Evolutionary conservation across 2,888 invertebrate species (phyloP).

Genomic region (Gibbula magus): DNA sequence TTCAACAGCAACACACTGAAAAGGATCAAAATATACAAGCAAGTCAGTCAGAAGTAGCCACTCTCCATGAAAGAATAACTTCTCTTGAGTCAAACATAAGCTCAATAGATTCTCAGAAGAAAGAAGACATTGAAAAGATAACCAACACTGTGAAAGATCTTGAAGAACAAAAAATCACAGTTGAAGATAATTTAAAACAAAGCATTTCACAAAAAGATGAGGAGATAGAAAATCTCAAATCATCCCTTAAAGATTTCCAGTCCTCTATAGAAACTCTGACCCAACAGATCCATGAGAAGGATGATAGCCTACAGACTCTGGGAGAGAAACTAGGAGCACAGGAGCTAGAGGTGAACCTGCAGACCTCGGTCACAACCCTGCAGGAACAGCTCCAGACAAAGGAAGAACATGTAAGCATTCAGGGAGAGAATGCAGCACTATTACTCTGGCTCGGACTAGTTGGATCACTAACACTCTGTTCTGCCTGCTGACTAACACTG

Average conservation of each 20-base stretch:
- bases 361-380: neutral
- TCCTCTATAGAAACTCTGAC: no score
- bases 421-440: neutral
- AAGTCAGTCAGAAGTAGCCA: neutral
- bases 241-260: no score
- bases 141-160: no score
- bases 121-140: no score
- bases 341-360: neutral
- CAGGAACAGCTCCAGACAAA: neutral
- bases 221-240: neutral
- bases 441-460: neutral
- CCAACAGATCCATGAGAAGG: neutral
- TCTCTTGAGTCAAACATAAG: neutral
- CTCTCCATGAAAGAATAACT: neutral
- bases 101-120: no score
- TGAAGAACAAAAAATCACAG: neutral
- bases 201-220: neutral
- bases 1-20: neutral
- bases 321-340: neutral
- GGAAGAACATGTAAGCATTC: constrained; percentile 17
- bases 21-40: neutral
- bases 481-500: constrained; percentile 3
- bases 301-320: neutral
- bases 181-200: no score
- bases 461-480: neutral